Evolutionary conservation across 2,888 invertebrate species (phyloP).

Genomic region (Microchrysa polita): DNA sequence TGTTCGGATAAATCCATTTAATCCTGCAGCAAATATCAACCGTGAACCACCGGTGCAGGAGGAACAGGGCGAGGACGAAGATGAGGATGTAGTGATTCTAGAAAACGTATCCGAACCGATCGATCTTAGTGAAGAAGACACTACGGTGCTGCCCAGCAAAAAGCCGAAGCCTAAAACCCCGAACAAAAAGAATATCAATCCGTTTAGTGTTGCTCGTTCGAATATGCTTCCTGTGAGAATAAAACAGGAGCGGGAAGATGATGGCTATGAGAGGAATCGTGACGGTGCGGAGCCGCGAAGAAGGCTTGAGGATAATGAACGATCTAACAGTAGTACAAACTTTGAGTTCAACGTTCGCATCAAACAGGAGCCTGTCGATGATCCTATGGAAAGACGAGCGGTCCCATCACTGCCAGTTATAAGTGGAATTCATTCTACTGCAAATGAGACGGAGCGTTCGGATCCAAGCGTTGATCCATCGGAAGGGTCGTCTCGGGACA

Average conservation of each 20-base stretch:
- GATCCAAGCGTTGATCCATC: too few relatives aligned
- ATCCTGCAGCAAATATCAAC: background rate
- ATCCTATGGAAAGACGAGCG: background rate
- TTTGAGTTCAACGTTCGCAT: conserved; percentile 50
- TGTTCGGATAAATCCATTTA: background rate
- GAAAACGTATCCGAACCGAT: background rate
- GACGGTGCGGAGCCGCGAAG: background rate
- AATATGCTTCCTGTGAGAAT: conserved; percentile 42
- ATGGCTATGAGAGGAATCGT: conserved; percentile 46
- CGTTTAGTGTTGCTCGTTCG: conserved; percentile 30
- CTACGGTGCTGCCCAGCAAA: background rate
- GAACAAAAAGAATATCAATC: conserved; percentile 14
- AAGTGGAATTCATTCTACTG: background rate
- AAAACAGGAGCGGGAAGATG: conserved; percentile 52
- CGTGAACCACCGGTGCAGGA: background rate
- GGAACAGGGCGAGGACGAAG: background rate
- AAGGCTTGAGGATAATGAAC: too few relatives aligned
- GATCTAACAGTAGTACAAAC: conserved; percentile 37
- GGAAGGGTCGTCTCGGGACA: too few relatives aligned
- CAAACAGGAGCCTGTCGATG: conserved; percentile 54
- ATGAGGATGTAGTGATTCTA: background rate
- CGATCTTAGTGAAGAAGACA: too few relatives aligned
- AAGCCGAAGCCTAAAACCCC: background rate
- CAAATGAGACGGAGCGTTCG: too few relatives aligned
- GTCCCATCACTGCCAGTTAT: background rate